Conservation (phyloP, 2,113 vertebrate genomes). For the Pygoscelis adeliae region DNA sequence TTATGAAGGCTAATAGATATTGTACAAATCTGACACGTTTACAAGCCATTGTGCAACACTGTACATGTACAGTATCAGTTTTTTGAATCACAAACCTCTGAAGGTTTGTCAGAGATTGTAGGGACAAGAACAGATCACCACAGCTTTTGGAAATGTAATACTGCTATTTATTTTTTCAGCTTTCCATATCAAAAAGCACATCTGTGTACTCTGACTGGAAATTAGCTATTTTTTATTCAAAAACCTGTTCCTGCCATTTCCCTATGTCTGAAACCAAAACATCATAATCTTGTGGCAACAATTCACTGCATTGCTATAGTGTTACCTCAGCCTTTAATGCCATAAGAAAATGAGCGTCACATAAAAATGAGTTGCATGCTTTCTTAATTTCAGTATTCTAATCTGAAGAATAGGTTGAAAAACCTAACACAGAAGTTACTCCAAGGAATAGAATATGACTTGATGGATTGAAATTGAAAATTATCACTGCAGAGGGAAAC, state of each 20-base stretch:
- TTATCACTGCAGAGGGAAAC: neutral
- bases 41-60: neutral
- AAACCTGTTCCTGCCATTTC: neutral
- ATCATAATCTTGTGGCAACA: neutral
- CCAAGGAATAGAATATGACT: neutral
- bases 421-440: neutral
- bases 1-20: neutral
- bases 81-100: neutral
- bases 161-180: neutral
- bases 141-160: neutral
- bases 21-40: neutral
- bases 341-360: neutral
- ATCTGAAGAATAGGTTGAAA: neutral
- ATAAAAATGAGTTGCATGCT: neutral
- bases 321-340: neutral
- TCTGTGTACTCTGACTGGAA: neutral
- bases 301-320: neutral
- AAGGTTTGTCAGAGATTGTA: neutral
- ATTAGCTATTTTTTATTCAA: neutral
- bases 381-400: neutral
- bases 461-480: neutral
- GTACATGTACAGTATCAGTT: rapidly evolving
- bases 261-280: neutral
- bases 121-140: neutral
- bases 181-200: neutral